Evolutionary conservation across 2,888 invertebrate genomes (phyloP).

Genomic region (Criorhina ranunculi): DNA sequence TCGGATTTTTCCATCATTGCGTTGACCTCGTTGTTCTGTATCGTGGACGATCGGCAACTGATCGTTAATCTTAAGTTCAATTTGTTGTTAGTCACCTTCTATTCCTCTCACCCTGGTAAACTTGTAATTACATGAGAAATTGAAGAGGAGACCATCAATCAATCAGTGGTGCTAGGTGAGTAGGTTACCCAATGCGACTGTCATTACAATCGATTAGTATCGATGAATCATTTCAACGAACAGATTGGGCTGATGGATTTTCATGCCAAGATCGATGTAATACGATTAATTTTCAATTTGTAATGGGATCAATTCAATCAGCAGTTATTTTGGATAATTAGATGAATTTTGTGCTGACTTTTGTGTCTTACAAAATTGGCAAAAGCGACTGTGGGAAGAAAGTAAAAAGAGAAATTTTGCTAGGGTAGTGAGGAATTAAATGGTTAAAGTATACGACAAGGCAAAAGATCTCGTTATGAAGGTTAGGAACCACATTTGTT

Average conservation of each 20-base stretch:
- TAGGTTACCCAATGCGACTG: constrained; percentile 20
- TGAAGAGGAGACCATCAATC: constrained; percentile 16
- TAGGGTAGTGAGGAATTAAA: too few species aligned
- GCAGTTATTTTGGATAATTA: constrained; percentile 15
- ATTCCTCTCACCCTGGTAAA: neutral
- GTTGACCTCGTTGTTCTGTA: constrained; percentile 36
- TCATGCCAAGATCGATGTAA: constrained; percentile 15
- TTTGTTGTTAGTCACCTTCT: neutral
- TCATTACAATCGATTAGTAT: constrained; percentile 25
- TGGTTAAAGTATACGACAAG: too few species aligned
- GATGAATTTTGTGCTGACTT: neutral
- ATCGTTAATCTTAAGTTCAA: constrained; percentile 31
- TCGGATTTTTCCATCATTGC: constrained; percentile 11
- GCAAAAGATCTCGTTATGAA: too few species aligned
- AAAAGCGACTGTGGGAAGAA: neutral
- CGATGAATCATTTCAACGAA: constrained; percentile 22
- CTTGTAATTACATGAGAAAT: constrained; percentile 37
- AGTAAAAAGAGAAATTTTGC: neutral
- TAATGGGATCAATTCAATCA: constrained; percentile 25
- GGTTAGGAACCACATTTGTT: too few species aligned
- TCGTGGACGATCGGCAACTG: constrained; percentile 10
- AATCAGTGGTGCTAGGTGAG: neutral
- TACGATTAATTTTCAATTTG: constrained; percentile 27
- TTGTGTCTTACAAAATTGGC: neutral
- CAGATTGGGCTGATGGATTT: neutral